Evolutionary conservation across 2,797 vertebrate genomes (phyloP).

Genomic region (Enoplosus armatus): DNA sequence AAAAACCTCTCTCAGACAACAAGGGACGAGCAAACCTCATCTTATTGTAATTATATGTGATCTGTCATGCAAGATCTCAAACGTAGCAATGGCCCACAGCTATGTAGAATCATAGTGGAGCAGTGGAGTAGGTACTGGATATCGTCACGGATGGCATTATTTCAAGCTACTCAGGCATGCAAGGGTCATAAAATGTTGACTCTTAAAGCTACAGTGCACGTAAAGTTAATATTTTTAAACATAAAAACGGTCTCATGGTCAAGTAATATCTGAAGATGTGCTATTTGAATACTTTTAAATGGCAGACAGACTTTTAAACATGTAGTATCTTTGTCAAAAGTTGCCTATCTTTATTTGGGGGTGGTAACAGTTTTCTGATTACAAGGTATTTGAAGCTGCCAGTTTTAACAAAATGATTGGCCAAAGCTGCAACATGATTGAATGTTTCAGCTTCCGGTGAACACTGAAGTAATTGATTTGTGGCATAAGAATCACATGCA

Average conservation of each 20-base stretch:
- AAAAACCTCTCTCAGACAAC: slow-evolving; percentile 15
- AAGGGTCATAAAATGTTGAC: neutral
- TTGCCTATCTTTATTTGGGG: neutral
- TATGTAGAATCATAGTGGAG: neutral
- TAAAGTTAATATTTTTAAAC: slow-evolving; percentile 8
- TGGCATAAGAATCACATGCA: neutral
- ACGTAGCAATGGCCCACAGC: slow-evolving; percentile 40
- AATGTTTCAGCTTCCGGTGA: neutral
- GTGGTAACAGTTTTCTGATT: neutral
- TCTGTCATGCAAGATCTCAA: slow-evolving; percentile 61
- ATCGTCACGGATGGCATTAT: neutral
- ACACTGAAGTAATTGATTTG: neutral
- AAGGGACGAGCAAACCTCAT: slow-evolving; percentile 51
- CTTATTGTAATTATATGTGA: slow-evolving; percentile 57
- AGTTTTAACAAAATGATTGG: neutral
- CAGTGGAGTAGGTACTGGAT: neutral
- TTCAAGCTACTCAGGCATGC: neutral
- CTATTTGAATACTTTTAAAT: neutral
- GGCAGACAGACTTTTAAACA: too few relatives aligned
- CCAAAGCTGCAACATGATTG: neutral
- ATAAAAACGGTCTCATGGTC: neutral
- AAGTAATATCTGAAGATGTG: neutral
- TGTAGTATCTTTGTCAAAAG: neutral
- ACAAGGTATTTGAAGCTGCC: neutral
- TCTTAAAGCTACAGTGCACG: slow-evolving; percentile 5